Evolutionary conservation across 64 coral and sea anemone genomes (phyloP).

Genomic region (Trachythela sp.): DNA sequence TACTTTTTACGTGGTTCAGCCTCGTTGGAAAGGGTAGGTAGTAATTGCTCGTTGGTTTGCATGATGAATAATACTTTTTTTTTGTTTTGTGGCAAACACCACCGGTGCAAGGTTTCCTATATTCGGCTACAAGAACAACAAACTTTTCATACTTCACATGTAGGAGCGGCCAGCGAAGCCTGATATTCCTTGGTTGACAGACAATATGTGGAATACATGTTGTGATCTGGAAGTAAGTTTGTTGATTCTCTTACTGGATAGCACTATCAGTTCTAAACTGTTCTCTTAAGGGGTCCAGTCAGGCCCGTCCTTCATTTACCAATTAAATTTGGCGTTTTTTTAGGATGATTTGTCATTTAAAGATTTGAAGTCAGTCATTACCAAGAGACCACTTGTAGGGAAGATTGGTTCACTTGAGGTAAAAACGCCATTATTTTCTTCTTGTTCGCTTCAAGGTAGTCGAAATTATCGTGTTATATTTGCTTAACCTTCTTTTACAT

Average conservation of each 20-base stretch:
- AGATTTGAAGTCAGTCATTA: conserved; percentile 70
- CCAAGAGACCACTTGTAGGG: conserved; percentile 56
- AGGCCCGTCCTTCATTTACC: not conserved
- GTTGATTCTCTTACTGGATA: not conserved
- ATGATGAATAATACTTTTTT: no score
- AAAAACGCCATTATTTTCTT: not conserved
- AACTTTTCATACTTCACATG: not conserved
- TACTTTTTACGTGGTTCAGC: conserved; percentile 89
- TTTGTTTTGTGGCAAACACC: no score
- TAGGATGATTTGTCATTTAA: conserved; percentile 74
- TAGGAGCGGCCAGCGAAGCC: conserved; percentile 90
- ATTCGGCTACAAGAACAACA: not conserved
- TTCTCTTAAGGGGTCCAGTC: no score
- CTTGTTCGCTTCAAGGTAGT: conserved; percentile 59
- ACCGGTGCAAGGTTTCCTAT: no score
- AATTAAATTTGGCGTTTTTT: not conserved
- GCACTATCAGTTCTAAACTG: no score
- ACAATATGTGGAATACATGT: conserved; percentile 81
- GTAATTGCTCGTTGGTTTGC: not conserved
- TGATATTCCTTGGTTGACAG: conserved; percentile 68
- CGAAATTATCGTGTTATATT: no score
- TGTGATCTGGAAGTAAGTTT: conserved; percentile 75
- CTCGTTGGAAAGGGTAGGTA: conserved; percentile 73
- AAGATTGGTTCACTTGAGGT: conserved; percentile 78
- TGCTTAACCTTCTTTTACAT: no score